Evolutionary conservation across 2,113 vertebrate genomes (phyloP).

Genomic region (Sprattus sprattus): DNA sequence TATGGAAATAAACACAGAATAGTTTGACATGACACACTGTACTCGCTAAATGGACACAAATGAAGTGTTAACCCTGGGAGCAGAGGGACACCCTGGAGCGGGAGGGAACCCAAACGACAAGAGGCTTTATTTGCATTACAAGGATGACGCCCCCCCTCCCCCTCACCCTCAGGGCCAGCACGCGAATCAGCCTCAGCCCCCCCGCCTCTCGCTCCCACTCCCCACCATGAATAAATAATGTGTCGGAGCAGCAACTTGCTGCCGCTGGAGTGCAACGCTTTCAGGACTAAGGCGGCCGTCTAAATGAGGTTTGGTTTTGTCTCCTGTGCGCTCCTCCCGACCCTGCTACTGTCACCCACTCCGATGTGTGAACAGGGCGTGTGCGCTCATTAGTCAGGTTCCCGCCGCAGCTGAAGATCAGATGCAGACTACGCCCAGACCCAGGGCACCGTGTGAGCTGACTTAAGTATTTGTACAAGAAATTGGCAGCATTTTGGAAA

Average conservation of each 20-base stretch:
- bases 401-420: not conserved
- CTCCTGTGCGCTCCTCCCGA: not conserved
- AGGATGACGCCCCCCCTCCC: constrained; percentile 51
- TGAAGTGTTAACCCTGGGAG: constrained; percentile 39
- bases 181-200: constrained; percentile 48
- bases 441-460: not conserved
- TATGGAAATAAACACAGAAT: constrained; percentile 16
- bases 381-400: not conserved
- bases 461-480: not conserved
- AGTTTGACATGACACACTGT: constrained; percentile 24
- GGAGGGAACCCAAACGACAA: constrained; percentile 18
- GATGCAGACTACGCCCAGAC: not conserved
- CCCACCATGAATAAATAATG: constrained; percentile 67
- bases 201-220: not conserved
- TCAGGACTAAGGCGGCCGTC: constrained; percentile 59
- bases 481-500: too few relatives aligned
- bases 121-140: constrained; percentile 54
- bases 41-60: constrained; percentile 31
- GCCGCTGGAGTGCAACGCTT: constrained; percentile 59
- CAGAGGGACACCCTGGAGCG: constrained; percentile 29
- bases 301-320: constrained; percentile 27
- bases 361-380: not conserved
- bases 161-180: constrained; percentile 24
- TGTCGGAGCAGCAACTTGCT: constrained; percentile 39
- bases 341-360: not conserved